Evolutionary conservation across 2,113 vertebrate genomes (phyloP).

Genomic region (Urocolius indicus): DNA sequence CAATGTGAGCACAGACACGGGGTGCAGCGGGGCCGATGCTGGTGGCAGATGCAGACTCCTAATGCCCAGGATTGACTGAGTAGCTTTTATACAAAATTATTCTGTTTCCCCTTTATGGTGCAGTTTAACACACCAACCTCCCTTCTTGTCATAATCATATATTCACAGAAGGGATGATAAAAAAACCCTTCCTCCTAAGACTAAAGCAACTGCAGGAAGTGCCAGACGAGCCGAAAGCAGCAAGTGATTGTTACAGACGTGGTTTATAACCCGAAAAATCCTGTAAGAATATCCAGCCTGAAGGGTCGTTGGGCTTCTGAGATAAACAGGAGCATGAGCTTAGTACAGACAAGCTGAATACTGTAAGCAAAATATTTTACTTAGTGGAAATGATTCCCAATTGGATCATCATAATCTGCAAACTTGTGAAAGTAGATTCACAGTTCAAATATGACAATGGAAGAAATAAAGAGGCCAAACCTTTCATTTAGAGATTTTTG

Average conservation of each 20-base stretch:
- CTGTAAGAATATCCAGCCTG: slow-evolving; percentile 5
- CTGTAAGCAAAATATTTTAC: not conserved
- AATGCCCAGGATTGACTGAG: fast-evolving
- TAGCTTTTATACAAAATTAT: not conserved
- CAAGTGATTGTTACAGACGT: not conserved
- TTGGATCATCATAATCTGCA: slow-evolving; percentile 17
- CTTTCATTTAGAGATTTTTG: not conserved
- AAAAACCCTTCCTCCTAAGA: not conserved
- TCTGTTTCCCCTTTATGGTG: not conserved
- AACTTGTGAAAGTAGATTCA: not conserved
- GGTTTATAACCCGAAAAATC: slow-evolving; percentile 11
- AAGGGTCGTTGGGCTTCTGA: not conserved
- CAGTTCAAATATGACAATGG: not conserved
- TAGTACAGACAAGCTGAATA: not conserved
- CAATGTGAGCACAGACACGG: fast-evolving
- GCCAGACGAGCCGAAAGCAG: slow-evolving; percentile 2
- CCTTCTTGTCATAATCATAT: not conserved
- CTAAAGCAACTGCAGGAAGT: not conserved
- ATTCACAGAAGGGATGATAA: not conserved
- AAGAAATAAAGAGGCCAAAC: not conserved
- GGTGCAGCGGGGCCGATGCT: not conserved
- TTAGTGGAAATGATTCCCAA: not conserved
- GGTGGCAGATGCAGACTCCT: not conserved
- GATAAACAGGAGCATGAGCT: not conserved
- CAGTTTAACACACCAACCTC: not conserved